Evolutionary conservation across 2,113 vertebrate species (phyloP).

Genomic region (Elgaria multicarinata): DNA sequence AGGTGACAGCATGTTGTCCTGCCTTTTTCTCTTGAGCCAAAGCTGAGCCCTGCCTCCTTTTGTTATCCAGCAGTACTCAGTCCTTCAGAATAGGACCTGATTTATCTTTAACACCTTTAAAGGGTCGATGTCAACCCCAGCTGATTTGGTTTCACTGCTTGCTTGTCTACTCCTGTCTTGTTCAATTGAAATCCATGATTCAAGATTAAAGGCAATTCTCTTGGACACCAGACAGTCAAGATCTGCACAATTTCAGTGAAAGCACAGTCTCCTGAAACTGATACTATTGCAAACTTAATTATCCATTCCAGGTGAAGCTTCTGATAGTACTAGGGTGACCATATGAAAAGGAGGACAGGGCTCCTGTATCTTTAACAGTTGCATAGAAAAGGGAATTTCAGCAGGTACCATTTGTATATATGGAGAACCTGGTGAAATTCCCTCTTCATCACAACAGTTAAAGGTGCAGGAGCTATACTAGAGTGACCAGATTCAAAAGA

Average conservation of each 20-base stretch:
- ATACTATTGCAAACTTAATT: background rate
- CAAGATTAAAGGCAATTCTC: background rate
- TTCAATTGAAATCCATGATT: background rate
- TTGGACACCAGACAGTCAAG: background rate
- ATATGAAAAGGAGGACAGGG: too few relatives aligned
- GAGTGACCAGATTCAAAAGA: too few relatives aligned
- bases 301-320: background rate
- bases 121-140: background rate
- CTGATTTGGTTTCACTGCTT: background rate
- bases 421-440: too few relatives aligned
- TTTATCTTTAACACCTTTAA: conserved; percentile 42
- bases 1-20: background rate
- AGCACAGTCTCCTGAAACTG: fast-evolving
- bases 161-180: background rate
- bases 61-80: background rate
- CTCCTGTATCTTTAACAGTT: too few relatives aligned
- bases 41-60: background rate
- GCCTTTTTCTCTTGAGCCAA: background rate
- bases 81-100: conserved; percentile 25
- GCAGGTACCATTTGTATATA: too few relatives aligned
- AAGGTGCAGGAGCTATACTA: too few relatives aligned
- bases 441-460: too few relatives aligned
- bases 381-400: too few relatives aligned
- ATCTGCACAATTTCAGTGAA: background rate
- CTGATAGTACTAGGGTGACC: too few relatives aligned